Evolutionary conservation across 1,140 invertebrate species (phyloP), one percentile per base, ranked within the genome.

Genomic region (Papilio xuthus): DNA sequence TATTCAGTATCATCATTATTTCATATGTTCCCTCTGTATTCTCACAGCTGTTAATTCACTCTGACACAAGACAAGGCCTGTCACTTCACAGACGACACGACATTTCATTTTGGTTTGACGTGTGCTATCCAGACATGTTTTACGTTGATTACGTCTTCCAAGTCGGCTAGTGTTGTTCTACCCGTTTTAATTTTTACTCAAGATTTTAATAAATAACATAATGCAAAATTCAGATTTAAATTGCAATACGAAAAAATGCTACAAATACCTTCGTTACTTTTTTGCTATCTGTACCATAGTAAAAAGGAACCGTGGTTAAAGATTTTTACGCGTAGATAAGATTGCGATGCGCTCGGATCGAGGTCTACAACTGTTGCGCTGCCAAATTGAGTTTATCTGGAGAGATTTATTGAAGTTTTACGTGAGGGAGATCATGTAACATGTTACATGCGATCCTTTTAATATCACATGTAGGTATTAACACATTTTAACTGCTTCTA

Each of bases 311-410:
- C 4, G 60, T 67, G 28, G 28, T 28, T 7, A 15, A 15, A 67
- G 26, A 67, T 67, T 67, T 37, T 28, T 32, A 28, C 60, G 32
- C 18, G 0, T 67, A 67, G 60, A 67, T 67, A 60, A 60, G 56
- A 60, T 10, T 12, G 12, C 15, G 56, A 60, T 26, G 56, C 23
- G 13, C 60, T 28, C 26, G 60, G 60, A 26, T 67, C 60, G 60
- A 67, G 60, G 60, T 67, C 23, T 67, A 28, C 26, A 67, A 67
- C 60, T 67, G 60, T 67, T 67, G 60, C 60, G 60, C 60, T 67
- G 26, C 60, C 60, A 67, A 67, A 67, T 67, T 67, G 60, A 67
- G 60, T 67, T 67, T 67, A 67, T 67, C 60, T 67, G 12, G 60
- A 28, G 60, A 67, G 60, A 67, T 67, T 67, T 67, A 67, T 67